A percentile compares a stretch with the other conserved stretches of the same genome.
Evolutionary conservation across 2,888 invertebrate genomes (phyloP).

Genomic region (Creontiades dilutus): DNA sequence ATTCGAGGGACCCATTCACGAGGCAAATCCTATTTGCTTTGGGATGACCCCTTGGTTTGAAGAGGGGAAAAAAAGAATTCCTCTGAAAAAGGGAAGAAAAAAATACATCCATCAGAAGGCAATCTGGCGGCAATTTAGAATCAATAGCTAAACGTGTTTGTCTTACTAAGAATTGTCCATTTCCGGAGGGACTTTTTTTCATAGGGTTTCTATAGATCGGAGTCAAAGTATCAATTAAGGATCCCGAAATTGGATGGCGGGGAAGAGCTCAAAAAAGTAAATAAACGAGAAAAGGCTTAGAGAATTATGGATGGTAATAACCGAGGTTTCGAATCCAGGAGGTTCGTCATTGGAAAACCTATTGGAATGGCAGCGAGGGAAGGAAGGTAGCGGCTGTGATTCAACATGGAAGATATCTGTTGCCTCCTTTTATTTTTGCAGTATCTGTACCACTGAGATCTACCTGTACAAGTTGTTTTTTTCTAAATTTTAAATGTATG

Average conservation of each 20-base stretch:
- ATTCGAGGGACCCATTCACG: slow-evolving; percentile 52
- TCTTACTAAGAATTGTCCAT: slow-evolving; percentile 52
- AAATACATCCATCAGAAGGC: slow-evolving; percentile 52
- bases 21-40: slow-evolving; percentile 55
- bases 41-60: slow-evolving; percentile 56
- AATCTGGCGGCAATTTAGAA: slow-evolving; percentile 65
- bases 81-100: background rate
- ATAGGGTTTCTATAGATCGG: slow-evolving; percentile 8
- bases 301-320: slow-evolving; percentile 34
- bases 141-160: slow-evolving; percentile 66
- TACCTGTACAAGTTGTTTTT: too few species aligned
- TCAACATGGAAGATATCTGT: too few species aligned
- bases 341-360: too few species aligned
- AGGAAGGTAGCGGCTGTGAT: too few species aligned
- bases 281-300: background rate
- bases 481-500: too few species aligned
- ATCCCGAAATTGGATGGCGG: background rate
- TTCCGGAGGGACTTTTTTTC: slow-evolving; percentile 2
- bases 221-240: slow-evolving; percentile 52
- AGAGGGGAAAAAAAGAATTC: slow-evolving; percentile 12
- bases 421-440: too few species aligned
- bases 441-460: too few species aligned
- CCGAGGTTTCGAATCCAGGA: background rate
- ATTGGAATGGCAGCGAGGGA: too few species aligned
- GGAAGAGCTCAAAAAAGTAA: background rate